Evolutionary conservation across 2,888 invertebrate species (phyloP).

Genomic region (Spisula solida): DNA sequence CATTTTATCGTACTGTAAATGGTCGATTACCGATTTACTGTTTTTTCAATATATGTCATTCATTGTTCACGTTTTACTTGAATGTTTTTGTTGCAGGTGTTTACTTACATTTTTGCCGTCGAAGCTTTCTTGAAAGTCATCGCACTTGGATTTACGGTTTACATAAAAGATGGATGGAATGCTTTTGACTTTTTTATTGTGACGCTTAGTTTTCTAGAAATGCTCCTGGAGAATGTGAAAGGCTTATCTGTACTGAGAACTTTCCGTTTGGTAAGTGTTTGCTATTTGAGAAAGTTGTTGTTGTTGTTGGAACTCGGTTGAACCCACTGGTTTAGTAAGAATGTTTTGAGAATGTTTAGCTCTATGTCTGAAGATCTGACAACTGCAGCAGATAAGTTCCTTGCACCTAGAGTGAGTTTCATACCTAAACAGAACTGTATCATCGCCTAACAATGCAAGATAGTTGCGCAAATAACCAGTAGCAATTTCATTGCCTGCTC

Average conservation of each 20-base stretch:
- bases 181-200: constrained; percentile 99
- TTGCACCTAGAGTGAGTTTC: no score
- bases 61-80: background rate
- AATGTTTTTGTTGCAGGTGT: constrained; percentile 91
- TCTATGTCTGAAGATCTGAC: no score
- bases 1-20: background rate
- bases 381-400: no score
- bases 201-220: constrained; percentile 96
- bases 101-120: constrained; percentile 98
- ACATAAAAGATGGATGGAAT: constrained; percentile 99
- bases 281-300: no score
- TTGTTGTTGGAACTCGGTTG: background rate
- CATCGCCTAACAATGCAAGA: no score
- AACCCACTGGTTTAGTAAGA: no score
- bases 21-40: background rate
- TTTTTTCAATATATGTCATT: background rate
- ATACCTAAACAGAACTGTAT: no score
- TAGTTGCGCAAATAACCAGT: no score
- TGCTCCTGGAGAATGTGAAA: constrained; percentile 97
- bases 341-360: no score
- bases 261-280: constrained; percentile 96
- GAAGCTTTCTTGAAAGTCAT: constrained; percentile 97
- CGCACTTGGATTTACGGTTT: constrained; percentile 98
- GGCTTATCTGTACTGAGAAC: constrained; percentile 98
- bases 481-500: no score